A percentile compares a stretch with the other conserved stretches of the same genome.
Conservation (phyloP, 2,888 invertebrate species). For the Catocala nupta region DNA sequence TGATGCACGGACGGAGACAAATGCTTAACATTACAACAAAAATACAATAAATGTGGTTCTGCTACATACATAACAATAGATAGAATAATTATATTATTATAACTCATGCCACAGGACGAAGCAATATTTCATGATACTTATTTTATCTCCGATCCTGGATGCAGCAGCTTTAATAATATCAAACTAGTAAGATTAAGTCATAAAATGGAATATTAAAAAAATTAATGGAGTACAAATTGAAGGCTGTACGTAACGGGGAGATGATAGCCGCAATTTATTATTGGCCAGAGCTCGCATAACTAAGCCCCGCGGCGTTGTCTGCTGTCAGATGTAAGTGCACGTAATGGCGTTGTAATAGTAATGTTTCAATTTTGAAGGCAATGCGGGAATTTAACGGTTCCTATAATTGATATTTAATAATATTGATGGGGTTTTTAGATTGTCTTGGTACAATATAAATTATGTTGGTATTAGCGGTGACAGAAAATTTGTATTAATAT, state of each 20-base stretch:
- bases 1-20: no score
- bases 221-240: slow-evolving; percentile 28
- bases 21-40: no score
- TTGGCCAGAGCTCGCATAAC: slow-evolving; percentile 14
- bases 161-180: slow-evolving; percentile 2
- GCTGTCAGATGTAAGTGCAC: not conserved
- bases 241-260: slow-evolving; percentile 5
- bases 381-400: not conserved
- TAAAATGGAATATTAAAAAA: slow-evolving; percentile 33
- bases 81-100: no score
- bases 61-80: no score
- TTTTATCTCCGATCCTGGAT: not conserved
- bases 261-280: slow-evolving; percentile 25
- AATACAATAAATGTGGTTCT: no score
- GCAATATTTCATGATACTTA: no score
- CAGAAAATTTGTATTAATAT: no score
- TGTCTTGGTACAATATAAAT: not conserved
- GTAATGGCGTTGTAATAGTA: slow-evolving; percentile 12
- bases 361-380: slow-evolving; percentile 1
- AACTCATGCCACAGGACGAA: no score
- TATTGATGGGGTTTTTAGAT: not conserved
- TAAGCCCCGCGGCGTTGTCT: slow-evolving; percentile 18
- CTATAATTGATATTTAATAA: not conserved
- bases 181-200: slow-evolving; percentile 24
- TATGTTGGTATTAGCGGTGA: no score